phyloP scores from a whole-genome alignment of 2,113 vertebrate genomes.

The Hydrochoerus hydrochaeris region DNA sequence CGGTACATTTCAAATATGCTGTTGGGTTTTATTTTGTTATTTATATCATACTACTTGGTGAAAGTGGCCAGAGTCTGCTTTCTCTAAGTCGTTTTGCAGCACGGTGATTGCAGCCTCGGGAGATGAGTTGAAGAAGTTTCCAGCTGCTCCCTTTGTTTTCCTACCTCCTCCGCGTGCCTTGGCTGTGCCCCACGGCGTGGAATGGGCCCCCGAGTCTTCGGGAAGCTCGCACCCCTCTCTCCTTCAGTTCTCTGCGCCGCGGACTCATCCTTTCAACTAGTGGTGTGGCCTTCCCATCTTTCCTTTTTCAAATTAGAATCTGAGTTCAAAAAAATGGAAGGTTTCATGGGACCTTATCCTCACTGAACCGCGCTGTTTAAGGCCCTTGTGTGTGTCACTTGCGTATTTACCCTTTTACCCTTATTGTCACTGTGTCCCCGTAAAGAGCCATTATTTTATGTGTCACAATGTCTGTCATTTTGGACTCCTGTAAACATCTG shows the following conservation, averaged over 20 bases:
- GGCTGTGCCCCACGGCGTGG: not conserved
- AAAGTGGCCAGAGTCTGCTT: not conserved
- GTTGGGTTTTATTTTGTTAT: conserved; percentile 18
- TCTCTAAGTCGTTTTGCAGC: not conserved
- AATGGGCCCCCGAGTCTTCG: not conserved
- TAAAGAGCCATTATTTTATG: not conserved
- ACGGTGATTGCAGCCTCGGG: not conserved
- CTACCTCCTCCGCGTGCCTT: not conserved
- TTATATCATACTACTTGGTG: not conserved
- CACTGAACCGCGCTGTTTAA: not conserved
- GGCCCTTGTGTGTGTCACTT: not conserved
- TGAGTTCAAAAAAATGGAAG: not conserved
- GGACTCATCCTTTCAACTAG: not conserved
- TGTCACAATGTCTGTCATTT: not conserved
- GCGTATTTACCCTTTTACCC: not conserved
- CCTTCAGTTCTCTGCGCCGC: not conserved
- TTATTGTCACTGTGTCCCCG: not conserved
- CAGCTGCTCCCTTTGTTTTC: not conserved
- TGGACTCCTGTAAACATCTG: not conserved
- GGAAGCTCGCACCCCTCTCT: not conserved
- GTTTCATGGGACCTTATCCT: not conserved
- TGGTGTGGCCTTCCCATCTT: not conserved
- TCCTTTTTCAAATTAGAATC: not conserved
- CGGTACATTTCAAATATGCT: not conserved
- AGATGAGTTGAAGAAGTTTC: not conserved